Percentiles rank a stretch among this genome's conserved stretches.
Evolutionary conservation across 2,113 vertebrate genomes (phyloP).

Genomic region (Bubo bubo): DNA sequence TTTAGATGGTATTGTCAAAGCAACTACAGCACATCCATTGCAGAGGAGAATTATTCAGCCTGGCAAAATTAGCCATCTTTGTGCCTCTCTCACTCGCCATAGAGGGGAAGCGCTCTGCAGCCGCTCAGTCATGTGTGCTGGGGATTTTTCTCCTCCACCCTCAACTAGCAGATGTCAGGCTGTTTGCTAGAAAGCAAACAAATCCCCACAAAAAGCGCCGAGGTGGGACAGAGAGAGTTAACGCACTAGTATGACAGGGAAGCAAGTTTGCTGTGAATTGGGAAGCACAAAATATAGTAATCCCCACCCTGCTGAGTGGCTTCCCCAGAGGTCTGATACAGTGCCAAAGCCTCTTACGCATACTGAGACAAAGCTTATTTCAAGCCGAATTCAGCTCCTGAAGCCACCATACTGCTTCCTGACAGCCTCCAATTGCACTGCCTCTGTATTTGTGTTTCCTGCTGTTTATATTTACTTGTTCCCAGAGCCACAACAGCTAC

Average conservation of each 20-base stretch:
- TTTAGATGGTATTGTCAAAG: constrained; percentile 55
- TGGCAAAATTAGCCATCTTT: constrained; percentile 48
- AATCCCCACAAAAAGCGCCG: background rate
- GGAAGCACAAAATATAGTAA: constrained; percentile 79
- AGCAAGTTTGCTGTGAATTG: constrained; percentile 77
- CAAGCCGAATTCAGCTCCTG: constrained; percentile 73
- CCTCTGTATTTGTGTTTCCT: constrained; percentile 78
- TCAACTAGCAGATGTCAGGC: constrained; percentile 4
- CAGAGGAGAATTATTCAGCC: background rate
- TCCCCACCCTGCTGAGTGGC: constrained; percentile 79
- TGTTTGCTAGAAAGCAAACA: constrained; percentile 1
- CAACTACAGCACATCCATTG: background rate
- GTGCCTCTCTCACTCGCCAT: background rate
- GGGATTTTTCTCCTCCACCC: background rate
- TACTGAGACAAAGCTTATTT: constrained; percentile 83
- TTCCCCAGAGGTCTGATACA: constrained; percentile 83
- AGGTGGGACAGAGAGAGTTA: constrained; percentile 71
- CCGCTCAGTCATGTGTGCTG: background rate
- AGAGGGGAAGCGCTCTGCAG: background rate
- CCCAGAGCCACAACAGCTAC: constrained; percentile 75
- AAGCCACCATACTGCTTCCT: constrained; percentile 76
- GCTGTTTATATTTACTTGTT: constrained; percentile 84
- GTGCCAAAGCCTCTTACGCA: constrained; percentile 78
- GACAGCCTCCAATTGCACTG: constrained; percentile 73
- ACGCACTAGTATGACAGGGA: constrained; percentile 61